Percentiles rank a stretch among this genome's conserved stretches.
These are phyloP conservation scores for Dermatemys mawii DNA, from an alignment of 2,113 vertebrate genomes.

Conservation along the genomic window DNA sequence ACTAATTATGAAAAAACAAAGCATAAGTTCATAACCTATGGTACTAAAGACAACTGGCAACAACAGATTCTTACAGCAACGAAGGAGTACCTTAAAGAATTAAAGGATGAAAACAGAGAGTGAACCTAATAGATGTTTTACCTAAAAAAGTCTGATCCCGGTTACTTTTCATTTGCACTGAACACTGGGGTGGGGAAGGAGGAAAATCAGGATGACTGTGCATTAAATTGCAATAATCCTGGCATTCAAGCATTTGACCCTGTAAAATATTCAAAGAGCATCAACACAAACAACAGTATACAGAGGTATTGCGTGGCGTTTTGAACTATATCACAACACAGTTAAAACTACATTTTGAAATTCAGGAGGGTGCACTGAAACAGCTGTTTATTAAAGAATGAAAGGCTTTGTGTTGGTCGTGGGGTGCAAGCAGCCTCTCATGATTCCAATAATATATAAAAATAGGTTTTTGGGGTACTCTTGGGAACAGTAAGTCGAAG, in stretches of 20 bases:
- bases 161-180: neutral
- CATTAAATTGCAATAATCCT: slow-evolving; percentile 13
- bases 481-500: neutral
- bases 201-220: slow-evolving; percentile 19
- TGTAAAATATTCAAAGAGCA: slow-evolving; percentile 29
- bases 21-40: neutral
- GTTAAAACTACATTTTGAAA: slow-evolving; percentile 39
- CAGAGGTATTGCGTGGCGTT: slow-evolving; percentile 18
- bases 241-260: slow-evolving; percentile 34
- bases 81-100: neutral
- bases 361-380: neutral
- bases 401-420: neutral
- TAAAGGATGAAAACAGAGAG: neutral
- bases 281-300: slow-evolving; percentile 30
- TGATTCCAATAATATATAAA: slow-evolving; percentile 11
- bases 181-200: neutral
- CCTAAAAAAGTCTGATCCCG: neutral
- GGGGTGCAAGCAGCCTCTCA: neutral
- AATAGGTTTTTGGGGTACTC: neutral
- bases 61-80: neutral
- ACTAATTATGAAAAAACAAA: neutral
- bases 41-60: neutral
- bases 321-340: neutral
- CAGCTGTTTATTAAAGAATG: neutral
- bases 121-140: neutral